A percentile compares a stretch with the other conserved stretches of the same genome.
These are phyloP conservation scores for Rhinolophus ferrumequinum DNA, from an alignment of 2,113 vertebrate genomes.

Conservation along the genomic window DNA sequence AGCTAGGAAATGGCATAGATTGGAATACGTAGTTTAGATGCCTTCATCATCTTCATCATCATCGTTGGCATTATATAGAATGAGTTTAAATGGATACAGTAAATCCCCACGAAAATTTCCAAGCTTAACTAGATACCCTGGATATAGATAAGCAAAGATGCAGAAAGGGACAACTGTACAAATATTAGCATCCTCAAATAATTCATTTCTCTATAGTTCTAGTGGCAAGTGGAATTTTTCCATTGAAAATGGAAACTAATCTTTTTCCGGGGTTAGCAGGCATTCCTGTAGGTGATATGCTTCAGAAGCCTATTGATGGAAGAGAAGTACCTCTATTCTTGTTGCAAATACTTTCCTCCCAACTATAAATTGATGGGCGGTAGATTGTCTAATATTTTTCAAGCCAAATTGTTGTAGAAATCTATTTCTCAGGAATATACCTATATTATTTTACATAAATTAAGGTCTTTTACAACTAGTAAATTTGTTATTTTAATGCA, in stretches of 20 bases:
- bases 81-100: neutral
- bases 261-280: neutral
- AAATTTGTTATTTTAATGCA: slow-evolving; percentile 34
- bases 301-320: neutral
- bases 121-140: neutral
- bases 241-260: neutral
- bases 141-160: neutral
- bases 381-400: neutral
- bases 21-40: neutral
- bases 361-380: neutral
- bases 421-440: neutral
- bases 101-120: neutral
- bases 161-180: neutral
- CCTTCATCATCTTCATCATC: neutral
- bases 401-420: neutral
- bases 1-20: neutral
- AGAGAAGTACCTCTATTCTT: neutral
- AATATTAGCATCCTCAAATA: neutral
- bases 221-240: neutral
- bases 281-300: neutral
- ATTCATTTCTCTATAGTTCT: neutral
- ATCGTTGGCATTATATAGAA: neutral
- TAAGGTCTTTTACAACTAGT: neutral
- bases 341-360: neutral
- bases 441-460: neutral